Base-by-base conservation (phyloP, 2,888 invertebrate genomes). In the Cheiracanthium punctorium region DNA sequence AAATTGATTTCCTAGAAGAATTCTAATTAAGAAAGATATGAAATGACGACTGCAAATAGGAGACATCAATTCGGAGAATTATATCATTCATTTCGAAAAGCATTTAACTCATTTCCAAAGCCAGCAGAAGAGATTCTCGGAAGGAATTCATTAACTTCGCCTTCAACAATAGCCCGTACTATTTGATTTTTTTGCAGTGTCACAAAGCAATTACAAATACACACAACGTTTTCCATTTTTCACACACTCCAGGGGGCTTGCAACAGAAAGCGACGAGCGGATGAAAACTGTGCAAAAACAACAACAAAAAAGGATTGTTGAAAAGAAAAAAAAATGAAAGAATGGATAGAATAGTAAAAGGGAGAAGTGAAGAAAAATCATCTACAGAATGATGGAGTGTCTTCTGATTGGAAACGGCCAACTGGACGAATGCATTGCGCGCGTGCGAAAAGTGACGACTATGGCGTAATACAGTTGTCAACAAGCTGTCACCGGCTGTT, bases 391-490 rank as follows among this genome's bases (percentile, higher is more conserved):
- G 37, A 64, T 65, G 30, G 37, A 64, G 37, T 28, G 37, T 64
- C n/a, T 65, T 58, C 20, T 20, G 37, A 37, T 37, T 37, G 28
- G 24, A 17, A n/a, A 24, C 64, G 41, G 33, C 20, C n/a, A 17
- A 41, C 65, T 33, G 41, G 43, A 70, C 52, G 79, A 58, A 79
- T 52, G 37, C 82, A 58, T 74, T 52, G 37, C 82, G 10, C 37
- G 79, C 79, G 84, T 79, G 84, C 84, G 41, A 77, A 82, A 82
- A 41, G 32, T 84, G 77, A 73, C 77, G 77, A 77, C 67, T 29
- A 48, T n/a, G n/a, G 52, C 84, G 79, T 85, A 85, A 85, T 79
- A 79, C 74, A 69, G 74, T 74, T 85, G 84, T 85, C 84, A 85
- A 73, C 77, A 85, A 72, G 77, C 77, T 85, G 84, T 85, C 84